Percentiles rank a stretch among this genome's conserved stretches.
phyloP scores from a whole-genome alignment of 2,888 invertebrate species.

The Julus scandinavius region DNA sequence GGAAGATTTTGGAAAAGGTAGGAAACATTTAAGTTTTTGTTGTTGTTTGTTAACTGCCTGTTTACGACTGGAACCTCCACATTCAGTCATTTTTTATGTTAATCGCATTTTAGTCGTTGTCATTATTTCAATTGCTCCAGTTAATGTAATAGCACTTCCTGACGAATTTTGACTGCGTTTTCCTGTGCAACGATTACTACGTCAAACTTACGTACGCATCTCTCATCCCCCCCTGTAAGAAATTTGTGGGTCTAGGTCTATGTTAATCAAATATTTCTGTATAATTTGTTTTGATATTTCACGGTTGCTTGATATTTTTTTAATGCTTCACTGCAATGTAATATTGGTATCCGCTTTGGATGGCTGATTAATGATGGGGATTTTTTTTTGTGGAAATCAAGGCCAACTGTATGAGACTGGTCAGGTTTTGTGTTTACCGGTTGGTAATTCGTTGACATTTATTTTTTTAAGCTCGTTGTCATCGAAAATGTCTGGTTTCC shows the following conservation, averaged over 20 bases:
- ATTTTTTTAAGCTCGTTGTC: slow-evolving; percentile 25
- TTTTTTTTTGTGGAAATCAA: background rate
- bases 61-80: background rate
- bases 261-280: background rate
- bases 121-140: background rate
- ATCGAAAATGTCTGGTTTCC: background rate
- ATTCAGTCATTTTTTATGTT: background rate
- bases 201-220: background rate
- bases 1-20: slow-evolving; percentile 60
- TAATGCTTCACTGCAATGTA: background rate
- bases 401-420: background rate
- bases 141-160: background rate
- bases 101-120: background rate
- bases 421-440: background rate
- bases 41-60: background rate
- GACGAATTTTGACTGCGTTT: background rate
- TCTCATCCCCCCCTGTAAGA: background rate
- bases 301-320: background rate
- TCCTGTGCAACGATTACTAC: background rate
- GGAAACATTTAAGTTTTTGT: background rate
- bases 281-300: background rate
- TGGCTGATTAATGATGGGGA: background rate
- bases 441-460: slow-evolving; percentile 4
- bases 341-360: slow-evolving; percentile 6
- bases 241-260: background rate